A percentile compares a stretch with the other conserved stretches of the same genome.
Evolutionary conservation across 2,113 vertebrate genomes (phyloP).

Genomic region (Antigone vipio): DNA sequence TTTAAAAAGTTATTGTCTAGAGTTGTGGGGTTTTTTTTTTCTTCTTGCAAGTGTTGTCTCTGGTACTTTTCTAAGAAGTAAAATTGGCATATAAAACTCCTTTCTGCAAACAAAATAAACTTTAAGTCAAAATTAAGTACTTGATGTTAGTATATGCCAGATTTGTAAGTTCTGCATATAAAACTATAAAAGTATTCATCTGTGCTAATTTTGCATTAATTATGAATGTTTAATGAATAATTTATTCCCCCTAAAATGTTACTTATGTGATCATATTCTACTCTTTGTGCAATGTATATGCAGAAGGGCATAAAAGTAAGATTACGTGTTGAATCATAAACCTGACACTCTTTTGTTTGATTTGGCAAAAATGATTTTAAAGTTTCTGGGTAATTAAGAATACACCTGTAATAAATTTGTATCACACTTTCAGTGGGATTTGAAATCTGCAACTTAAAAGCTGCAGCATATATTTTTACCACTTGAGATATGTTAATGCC

Average conservation of each 20-base stretch:
- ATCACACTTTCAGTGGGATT: not conserved
- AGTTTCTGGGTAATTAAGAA: not conserved
- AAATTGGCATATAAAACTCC: not conserved
- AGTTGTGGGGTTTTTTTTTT: not conserved
- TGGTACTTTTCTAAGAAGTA: not conserved
- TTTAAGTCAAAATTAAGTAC: not conserved
- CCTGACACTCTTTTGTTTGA: not conserved
- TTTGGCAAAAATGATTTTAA: not conserved
- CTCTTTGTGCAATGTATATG: not conserved
- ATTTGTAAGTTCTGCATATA: not conserved
- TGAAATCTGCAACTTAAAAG: not conserved
- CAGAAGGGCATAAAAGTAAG: not conserved
- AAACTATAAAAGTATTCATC: not conserved
- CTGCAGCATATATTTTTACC: not conserved
- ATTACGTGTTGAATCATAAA: not conserved
- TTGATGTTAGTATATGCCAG: not conserved
- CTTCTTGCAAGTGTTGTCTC: not conserved
- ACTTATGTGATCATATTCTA: not conserved
- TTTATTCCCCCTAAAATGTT: not conserved
- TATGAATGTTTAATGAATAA: not conserved
- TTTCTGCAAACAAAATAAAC: not conserved
- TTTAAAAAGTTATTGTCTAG: not conserved
- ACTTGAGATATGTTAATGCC: not conserved
- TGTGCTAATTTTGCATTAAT: not conserved
- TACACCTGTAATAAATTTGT: not conserved